A percentile compares a stretch with the other conserved stretches of the same genome.
Evolutionary conservation across 2,113 vertebrate genomes (phyloP).

Genomic region (Baryphthengus martii): DNA sequence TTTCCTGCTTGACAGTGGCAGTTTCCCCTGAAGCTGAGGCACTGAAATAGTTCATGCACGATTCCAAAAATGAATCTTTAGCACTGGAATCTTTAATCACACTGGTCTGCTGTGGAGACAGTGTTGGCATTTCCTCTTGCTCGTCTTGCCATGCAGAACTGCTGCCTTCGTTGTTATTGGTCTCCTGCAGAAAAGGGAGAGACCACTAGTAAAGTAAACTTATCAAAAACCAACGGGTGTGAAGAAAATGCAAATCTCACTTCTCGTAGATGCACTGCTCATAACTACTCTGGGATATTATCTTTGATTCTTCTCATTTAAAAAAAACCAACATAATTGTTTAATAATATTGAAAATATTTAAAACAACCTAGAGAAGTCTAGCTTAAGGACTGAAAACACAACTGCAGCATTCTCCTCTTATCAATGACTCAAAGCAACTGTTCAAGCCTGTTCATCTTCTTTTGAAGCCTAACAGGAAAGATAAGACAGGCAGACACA

Average conservation of each 20-base stretch:
- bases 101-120: conserved; percentile 54
- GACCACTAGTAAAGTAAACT: background rate
- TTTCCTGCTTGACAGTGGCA: background rate
- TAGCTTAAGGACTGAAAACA: background rate
- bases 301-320: background rate
- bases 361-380: background rate
- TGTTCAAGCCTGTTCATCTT: background rate
- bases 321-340: background rate
- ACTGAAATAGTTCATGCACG: conserved; percentile 53
- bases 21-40: background rate
- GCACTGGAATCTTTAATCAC: background rate
- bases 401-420: background rate
- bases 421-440: background rate
- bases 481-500: background rate
- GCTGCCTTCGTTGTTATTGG: background rate
- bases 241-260: background rate
- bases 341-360: background rate
- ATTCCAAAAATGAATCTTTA: conserved; percentile 36
- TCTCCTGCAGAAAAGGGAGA: conserved; percentile 53
- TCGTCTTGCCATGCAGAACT: background rate
- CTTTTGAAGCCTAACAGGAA: background rate
- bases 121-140: conserved; percentile 64
- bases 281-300: background rate
- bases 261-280: background rate
- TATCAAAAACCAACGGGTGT: background rate